phyloP scores from a whole-genome alignment of 2,888 invertebrate species.

The Cryptus viduatorius region DNA sequence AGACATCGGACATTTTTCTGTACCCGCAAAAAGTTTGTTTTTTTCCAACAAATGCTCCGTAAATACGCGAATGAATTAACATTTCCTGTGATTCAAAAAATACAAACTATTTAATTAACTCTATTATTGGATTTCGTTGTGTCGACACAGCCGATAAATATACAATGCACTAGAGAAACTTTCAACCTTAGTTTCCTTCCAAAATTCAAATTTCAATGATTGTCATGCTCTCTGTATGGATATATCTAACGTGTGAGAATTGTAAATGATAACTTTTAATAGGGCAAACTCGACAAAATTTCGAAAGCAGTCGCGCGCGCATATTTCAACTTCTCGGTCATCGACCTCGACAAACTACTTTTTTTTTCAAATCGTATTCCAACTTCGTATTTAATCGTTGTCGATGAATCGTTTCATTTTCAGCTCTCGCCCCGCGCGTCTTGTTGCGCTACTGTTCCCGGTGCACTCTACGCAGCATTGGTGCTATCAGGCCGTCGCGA shows the following conservation, averaged over 20 bases:
- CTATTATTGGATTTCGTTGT: background rate
- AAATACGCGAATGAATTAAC: background rate
- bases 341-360: conserved; percentile 26
- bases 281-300: conserved; percentile 1
- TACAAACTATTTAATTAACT: background rate
- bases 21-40: background rate
- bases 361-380: conserved; percentile 31
- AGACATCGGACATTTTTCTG: too few relatives aligned
- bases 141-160: background rate
- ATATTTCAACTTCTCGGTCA: conserved; percentile 35
- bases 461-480: background rate
- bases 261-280: background rate
- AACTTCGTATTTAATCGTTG: conserved; percentile 1
- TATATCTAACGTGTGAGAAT: background rate
- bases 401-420: conserved; percentile 24
- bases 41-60: background rate
- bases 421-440: background rate
- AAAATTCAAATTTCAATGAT: background rate
- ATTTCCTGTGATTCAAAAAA: background rate
- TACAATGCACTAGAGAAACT: background rate
- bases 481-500: background rate
- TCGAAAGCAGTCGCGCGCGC: conserved; percentile 19
- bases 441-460: conserved; percentile 15
- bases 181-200: background rate
- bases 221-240: background rate